Percentiles rank a stretch among this genome's conserved stretches.
These are phyloP conservation scores for Phthorimaea operculella DNA, from an alignment of 1,140 invertebrate species.

Conservation along the genomic window DNA sequence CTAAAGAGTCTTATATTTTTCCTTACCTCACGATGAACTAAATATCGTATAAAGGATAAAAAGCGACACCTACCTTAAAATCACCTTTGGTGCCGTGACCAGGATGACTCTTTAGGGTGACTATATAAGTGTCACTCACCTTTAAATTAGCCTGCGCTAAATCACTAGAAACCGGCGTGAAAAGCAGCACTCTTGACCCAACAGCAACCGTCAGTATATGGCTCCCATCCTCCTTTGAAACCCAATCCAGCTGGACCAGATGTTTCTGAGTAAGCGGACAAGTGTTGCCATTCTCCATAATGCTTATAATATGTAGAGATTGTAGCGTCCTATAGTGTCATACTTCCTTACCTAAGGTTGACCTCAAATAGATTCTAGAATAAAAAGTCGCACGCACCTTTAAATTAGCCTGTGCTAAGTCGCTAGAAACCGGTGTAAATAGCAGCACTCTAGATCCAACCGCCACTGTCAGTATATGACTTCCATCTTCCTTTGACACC, in stretches of 20 bases:
- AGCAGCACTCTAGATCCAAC: slow-evolving; percentile 92
- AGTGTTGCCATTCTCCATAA: slow-evolving; percentile 91
- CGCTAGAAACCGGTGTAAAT: slow-evolving; percentile 87
- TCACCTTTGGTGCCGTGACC: no score
- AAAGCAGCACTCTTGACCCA: slow-evolving; percentile 89
- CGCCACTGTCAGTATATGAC: slow-evolving; percentile 96
- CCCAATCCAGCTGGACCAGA: slow-evolving; percentile 97
- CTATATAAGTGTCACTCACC: no score
- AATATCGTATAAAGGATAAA: no score
- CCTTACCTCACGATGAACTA: no score
- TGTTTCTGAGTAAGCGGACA: slow-evolving; percentile 89
- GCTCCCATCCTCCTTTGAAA: slow-evolving; percentile 98
- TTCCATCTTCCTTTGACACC: slow-evolving; percentile 99
- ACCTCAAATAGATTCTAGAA: not conserved
- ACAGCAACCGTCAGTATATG: slow-evolving; percentile 97
- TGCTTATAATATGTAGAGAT: slow-evolving; percentile 86
- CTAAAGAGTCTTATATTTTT: no score
- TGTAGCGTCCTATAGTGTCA: slow-evolving; percentile 92
- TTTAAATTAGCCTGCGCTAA: slow-evolving; percentile 90
- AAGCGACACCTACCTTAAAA: no score
- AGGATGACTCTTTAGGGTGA: no score
- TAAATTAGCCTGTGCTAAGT: slow-evolving; percentile 89
- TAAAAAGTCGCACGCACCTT: slow-evolving; percentile 70
- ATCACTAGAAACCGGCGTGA: slow-evolving; percentile 88
- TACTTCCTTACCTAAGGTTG: no score